Conservation (phyloP, 2,797 vertebrate genomes). For the Euthynnus affinis region DNA sequence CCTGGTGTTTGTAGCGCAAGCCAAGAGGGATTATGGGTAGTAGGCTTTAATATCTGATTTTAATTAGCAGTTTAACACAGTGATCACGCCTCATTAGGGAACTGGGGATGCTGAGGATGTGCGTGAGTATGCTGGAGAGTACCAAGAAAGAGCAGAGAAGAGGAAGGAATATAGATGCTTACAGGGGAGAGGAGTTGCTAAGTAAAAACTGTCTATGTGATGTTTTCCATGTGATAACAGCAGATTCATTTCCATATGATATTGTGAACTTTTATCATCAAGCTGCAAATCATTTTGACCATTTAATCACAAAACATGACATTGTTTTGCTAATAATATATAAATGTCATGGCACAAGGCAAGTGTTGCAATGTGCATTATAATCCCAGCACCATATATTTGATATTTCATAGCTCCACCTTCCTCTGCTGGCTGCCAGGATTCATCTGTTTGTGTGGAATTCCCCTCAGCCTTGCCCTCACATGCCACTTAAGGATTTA, state of each 20-base stretch:
- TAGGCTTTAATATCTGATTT: slow-evolving; percentile 87
- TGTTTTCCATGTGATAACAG: slow-evolving; percentile 23
- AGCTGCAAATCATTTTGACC: slow-evolving; percentile 1
- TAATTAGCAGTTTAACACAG: slow-evolving; percentile 88
- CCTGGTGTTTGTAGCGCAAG: slow-evolving; percentile 77
- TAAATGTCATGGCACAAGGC: neutral
- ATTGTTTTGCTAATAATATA: slow-evolving; percentile 18
- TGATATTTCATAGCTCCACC: slow-evolving; percentile 34
- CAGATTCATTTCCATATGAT: neutral
- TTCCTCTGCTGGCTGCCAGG: slow-evolving; percentile 50
- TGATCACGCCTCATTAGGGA: slow-evolving; percentile 86
- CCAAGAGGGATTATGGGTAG: slow-evolving; percentile 86
- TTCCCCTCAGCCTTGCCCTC: slow-evolving; percentile 55
- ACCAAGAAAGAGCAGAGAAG: slow-evolving; percentile 53
- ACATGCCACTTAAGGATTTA: slow-evolving; percentile 81
- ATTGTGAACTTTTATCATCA: slow-evolving; percentile 1
- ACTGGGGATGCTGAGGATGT: slow-evolving; percentile 74
- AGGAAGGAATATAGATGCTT: slow-evolving; percentile 51
- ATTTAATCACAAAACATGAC: slow-evolving; percentile 13
- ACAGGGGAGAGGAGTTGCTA: neutral
- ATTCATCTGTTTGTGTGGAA: slow-evolving; percentile 65
- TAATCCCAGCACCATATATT: slow-evolving; percentile 36
- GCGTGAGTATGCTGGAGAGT: slow-evolving; percentile 59
- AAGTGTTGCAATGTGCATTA: slow-evolving; percentile 13
- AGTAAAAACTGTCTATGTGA: slow-evolving; percentile 13